phyloP scores from a whole-genome alignment of 2,113 vertebrate genomes.

The Trematomus loennbergii region DNA sequence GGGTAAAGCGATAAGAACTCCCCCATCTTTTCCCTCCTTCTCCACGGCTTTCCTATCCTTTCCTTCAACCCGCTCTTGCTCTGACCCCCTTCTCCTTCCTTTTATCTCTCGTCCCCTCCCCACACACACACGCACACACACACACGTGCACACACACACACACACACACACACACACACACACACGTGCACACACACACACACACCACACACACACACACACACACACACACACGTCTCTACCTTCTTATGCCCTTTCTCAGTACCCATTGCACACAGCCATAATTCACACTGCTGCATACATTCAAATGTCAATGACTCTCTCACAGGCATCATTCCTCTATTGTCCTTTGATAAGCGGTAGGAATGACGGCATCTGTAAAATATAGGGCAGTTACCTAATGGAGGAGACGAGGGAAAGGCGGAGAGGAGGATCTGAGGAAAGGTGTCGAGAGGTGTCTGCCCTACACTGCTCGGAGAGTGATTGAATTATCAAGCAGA shows the following conservation, averaged over 20 bases:
- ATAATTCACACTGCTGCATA: conserved; percentile 72
- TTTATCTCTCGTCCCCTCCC: conserved; percentile 58
- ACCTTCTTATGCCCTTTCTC: conserved; percentile 71
- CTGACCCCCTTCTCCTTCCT: conserved; percentile 70
- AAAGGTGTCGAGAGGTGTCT: conserved; percentile 39
- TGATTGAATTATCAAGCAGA: conserved; percentile 83
- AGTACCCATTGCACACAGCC: conserved; percentile 51
- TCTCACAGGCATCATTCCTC: conserved; percentile 73
- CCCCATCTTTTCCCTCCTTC: conserved; percentile 6
- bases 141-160: background rate
- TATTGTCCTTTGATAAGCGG: conserved; percentile 79
- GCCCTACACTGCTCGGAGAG: conserved; percentile 51
- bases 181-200: too few relatives aligned
- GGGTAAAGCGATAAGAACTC: conserved; percentile 77
- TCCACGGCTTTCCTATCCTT: conserved; percentile 60
- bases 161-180: conserved; percentile 18
- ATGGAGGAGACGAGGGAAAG: conserved; percentile 64
- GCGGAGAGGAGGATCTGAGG: conserved; percentile 29
- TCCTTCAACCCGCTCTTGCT: conserved; percentile 64
- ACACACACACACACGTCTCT: conserved; percentile 37
- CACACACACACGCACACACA: conserved; percentile 22
- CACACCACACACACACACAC: conserved; percentile 26
- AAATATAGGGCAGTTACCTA: conserved; percentile 78
- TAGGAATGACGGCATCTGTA: conserved; percentile 70
- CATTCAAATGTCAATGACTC: conserved; percentile 79